Evolutionary conservation across 1,140 invertebrate species (phyloP), one percentile per base, ranked within the genome.

Genomic region (Caerostris extrusa): DNA sequence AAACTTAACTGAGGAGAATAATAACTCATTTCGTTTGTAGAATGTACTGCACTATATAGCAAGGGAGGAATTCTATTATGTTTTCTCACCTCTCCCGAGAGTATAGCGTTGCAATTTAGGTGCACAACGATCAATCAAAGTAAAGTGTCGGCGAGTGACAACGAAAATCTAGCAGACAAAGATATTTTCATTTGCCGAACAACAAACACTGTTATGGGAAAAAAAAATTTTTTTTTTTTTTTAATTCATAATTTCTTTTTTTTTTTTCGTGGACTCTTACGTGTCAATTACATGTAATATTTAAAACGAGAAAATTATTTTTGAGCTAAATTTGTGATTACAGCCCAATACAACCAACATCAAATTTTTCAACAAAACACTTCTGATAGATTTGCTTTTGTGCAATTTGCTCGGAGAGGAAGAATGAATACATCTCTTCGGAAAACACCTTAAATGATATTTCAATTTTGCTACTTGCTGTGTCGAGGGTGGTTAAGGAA

Each of bases 361-460:
- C 71, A 53, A 77, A 64, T 64, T 14, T 50, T 77, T 53, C 34
- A 34, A 77, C 10, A 77, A 34, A 77, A 64, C 12, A 64, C 10
- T 77, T 53, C 34, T 12, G 71, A 50, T 10, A 77, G 61, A 77
- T 50, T 77, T 77, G 71, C 34, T 77, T n/a, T 50, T 77, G 50
- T 77, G 71, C 34, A 50, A 53, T 77, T 77, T 77, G 34, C 71
- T 3, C 8, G 53, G 71, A 77, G 53, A 50, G 19, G 50, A 7
- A 34, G 34, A 77, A 77, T 77, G 71, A 77, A 77, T 77, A 8
- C 50, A 34, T 77, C 34, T 50, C 53, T 77, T 77, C 53, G 34
- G 71, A 77, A 77, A 77, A 77, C 71, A 77, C 71, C 71, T 77
- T 77, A 34, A 77, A 50, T 77, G 71, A 77, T 77, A 77, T 77